Evolutionary conservation across 2,797 vertebrate species (phyloP).

Genomic region (Botia almorhae): DNA sequence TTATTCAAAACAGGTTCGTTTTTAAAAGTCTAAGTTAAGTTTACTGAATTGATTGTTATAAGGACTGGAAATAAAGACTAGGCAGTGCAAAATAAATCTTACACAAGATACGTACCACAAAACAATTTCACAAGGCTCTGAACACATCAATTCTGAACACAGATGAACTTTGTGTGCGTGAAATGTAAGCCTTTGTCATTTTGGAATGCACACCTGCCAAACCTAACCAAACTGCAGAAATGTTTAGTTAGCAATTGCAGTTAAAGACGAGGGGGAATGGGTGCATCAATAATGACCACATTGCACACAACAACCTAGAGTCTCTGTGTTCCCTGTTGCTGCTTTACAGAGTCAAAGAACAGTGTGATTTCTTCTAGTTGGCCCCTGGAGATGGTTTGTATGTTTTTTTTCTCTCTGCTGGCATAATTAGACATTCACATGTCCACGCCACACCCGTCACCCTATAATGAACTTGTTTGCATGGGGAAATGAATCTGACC

Average conservation of each 20-base stretch:
- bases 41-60: too few species aligned
- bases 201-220: background rate
- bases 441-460: slow-evolving; percentile 69
- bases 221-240: background rate
- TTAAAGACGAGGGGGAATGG: background rate
- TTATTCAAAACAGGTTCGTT: too few species aligned
- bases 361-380: slow-evolving; percentile 73
- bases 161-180: too few species aligned
- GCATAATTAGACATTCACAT: slow-evolving; percentile 79
- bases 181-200: too few species aligned
- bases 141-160: too few species aligned
- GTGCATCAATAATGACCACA: background rate
- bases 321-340: slow-evolving; percentile 70
- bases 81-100: too few species aligned
- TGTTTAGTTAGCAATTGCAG: background rate
- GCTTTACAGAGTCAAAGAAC: slow-evolving; percentile 74
- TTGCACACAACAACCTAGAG: slow-evolving; percentile 11
- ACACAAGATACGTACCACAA: too few species aligned
- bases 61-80: too few species aligned
- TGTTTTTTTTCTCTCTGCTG: slow-evolving; percentile 68
- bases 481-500: slow-evolving; percentile 73
- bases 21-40: too few species aligned
- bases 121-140: too few species aligned
- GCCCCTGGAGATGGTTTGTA: slow-evolving; percentile 71
- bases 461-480: slow-evolving; percentile 75